Evolutionary conservation across 2,888 invertebrate species (phyloP).

Genomic region (Melanotus villosus): DNA sequence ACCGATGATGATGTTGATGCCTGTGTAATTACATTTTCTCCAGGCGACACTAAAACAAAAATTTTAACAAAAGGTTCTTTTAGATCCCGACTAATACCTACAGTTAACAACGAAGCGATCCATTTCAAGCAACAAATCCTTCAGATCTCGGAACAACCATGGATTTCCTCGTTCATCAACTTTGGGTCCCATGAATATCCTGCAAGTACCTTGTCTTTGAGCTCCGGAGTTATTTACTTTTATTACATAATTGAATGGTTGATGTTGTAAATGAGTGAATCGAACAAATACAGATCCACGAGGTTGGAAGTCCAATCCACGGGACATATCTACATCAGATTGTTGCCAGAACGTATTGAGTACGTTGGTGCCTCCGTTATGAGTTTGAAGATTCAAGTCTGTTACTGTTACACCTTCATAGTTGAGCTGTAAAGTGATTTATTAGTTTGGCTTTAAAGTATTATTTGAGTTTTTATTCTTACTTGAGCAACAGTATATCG

Average conservation of each 20-base stretch:
- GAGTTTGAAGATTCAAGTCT: constrained; percentile 69
- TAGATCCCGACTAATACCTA: constrained; percentile 67
- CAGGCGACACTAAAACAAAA: constrained; percentile 72
- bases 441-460: neutral
- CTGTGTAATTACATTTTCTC: constrained; percentile 76
- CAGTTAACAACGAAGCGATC: constrained; percentile 78
- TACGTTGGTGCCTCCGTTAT: constrained; percentile 70
- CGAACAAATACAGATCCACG: constrained; percentile 79
- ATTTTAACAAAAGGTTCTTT: neutral
- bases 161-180: constrained; percentile 75
- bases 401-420: constrained; percentile 75
- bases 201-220: constrained; percentile 73
- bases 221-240: constrained; percentile 73
- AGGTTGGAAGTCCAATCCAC: constrained; percentile 85
- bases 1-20: constrained; percentile 80
- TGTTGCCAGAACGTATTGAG: constrained; percentile 82
- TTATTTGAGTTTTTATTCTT: constrained; percentile 22
- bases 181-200: constrained; percentile 78
- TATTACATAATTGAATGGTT: constrained; percentile 76
- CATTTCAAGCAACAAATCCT: constrained; percentile 78
- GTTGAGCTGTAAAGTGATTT: constrained; percentile 69
- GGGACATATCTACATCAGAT: constrained; percentile 79
- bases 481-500: constrained; percentile 75
- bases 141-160: constrained; percentile 76
- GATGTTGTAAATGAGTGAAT: constrained; percentile 82